Conservation (phyloP, 2,888 invertebrate species). For the Patella ulyssiponensis region DNA sequence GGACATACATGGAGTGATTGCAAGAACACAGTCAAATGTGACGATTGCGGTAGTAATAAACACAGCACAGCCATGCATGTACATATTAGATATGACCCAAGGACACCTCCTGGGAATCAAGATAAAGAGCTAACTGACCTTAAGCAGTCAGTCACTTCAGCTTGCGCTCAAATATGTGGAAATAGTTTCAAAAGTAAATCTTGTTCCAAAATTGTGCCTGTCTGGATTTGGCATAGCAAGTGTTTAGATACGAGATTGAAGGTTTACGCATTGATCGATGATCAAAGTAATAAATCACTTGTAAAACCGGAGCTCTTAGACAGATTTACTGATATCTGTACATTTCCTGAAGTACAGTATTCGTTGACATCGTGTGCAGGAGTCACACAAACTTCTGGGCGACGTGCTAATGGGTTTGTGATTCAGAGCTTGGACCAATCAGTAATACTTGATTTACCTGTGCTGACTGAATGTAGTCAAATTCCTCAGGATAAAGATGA, state of each 20-base stretch:
- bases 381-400: slow-evolving; percentile 24
- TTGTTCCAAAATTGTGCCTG: slow-evolving; percentile 38
- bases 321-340: background rate
- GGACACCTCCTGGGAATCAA: no score
- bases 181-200: slow-evolving; percentile 36
- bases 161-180: slow-evolving; percentile 35
- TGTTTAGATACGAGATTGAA: slow-evolving; percentile 16
- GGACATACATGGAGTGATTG: no score
- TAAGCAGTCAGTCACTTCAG: background rate
- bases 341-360: slow-evolving; percentile 10
- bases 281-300: slow-evolving; percentile 41
- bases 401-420: slow-evolving; percentile 24
- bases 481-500: slow-evolving; percentile 33
- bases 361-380: slow-evolving; percentile 36
- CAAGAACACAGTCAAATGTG: no score
- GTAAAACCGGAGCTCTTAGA: slow-evolving; percentile 34
- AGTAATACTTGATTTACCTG: slow-evolving; percentile 27
- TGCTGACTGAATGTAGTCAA: slow-evolving; percentile 35
- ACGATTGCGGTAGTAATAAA: no score
- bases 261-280: slow-evolving; percentile 38
- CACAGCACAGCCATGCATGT: no score
- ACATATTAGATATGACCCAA: no score
- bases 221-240: slow-evolving; percentile 31
- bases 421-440: slow-evolving; percentile 27
- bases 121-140: background rate